Percentiles rank a stretch among this genome's conserved stretches.
Evolutionary conservation across 1,140 invertebrate species (phyloP).

Genomic region (Ceratina japonica): DNA sequence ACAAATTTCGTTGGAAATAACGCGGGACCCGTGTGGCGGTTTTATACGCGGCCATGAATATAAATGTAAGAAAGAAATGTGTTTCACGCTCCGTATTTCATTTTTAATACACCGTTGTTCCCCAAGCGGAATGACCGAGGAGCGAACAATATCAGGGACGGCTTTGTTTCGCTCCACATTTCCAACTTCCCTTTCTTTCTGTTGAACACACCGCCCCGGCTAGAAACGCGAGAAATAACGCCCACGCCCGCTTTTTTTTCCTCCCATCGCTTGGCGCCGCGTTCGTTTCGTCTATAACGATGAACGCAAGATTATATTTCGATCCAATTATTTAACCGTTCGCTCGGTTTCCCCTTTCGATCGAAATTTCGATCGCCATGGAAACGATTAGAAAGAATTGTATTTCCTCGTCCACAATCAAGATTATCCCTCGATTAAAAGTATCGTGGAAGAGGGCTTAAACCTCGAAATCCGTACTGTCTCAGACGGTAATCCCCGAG

Average conservation of each 20-base stretch:
- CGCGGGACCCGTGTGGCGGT: background rate
- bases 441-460: background rate
- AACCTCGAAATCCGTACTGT: background rate
- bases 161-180: background rate
- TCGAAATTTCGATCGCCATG: background rate
- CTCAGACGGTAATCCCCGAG: too few species aligned
- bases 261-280: background rate
- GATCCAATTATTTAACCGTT: background rate
- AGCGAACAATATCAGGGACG: constrained; percentile 13
- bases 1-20: background rate
- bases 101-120: background rate
- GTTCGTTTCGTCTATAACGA: background rate
- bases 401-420: background rate
- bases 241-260: background rate
- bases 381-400: background rate
- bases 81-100: background rate
- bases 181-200: background rate
- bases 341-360: too few species aligned
- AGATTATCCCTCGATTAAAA: background rate
- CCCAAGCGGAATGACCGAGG: background rate
- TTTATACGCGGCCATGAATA: background rate
- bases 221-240: background rate
- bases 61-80: background rate
- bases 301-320: background rate
- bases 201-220: background rate